Evolutionary conservation across 1,140 invertebrate species (phyloP).

Genomic region (Archivesica marissinica): DNA sequence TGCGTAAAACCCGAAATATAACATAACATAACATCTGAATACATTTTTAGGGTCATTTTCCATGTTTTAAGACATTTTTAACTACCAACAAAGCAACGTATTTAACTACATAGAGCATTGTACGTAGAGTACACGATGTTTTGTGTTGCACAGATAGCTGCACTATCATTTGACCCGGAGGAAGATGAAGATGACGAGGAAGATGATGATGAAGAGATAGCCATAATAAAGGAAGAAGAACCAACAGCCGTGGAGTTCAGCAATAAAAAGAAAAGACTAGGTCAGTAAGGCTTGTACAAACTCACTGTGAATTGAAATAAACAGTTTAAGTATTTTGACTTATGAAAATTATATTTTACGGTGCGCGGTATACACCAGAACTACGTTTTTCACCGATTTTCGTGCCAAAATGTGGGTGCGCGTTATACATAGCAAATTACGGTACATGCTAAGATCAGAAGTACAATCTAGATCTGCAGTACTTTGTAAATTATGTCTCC

Average conservation of each 20-base stretch:
- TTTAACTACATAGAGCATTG: too few relatives aligned
- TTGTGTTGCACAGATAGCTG: conserved; percentile 88
- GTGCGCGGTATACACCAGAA: background rate
- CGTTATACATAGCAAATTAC: background rate
- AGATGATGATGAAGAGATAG: conserved; percentile 71
- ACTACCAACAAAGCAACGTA: background rate
- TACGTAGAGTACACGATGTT: background rate
- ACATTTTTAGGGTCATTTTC: background rate
- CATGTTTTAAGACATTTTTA: background rate
- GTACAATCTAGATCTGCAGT: too few relatives aligned
- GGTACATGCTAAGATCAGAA: background rate
- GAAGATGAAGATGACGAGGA: conserved; percentile 89
- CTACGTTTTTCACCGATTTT: background rate
- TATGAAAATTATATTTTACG: background rate
- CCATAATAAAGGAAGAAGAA: conserved; percentile 59
- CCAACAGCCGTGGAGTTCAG: background rate
- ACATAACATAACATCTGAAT: background rate
- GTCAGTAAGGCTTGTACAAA: conserved; percentile 50
- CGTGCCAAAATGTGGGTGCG: background rate
- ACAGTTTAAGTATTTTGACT: background rate
- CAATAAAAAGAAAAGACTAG: conserved; percentile 74
- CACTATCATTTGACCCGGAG: conserved; percentile 95
- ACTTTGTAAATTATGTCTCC: too few relatives aligned
- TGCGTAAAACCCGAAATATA: background rate
- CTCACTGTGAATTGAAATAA: background rate